These are phyloP conservation scores for Linepithema humile DNA, from an alignment of 1,140 invertebrate species.

Conservation along the genomic window DNA sequence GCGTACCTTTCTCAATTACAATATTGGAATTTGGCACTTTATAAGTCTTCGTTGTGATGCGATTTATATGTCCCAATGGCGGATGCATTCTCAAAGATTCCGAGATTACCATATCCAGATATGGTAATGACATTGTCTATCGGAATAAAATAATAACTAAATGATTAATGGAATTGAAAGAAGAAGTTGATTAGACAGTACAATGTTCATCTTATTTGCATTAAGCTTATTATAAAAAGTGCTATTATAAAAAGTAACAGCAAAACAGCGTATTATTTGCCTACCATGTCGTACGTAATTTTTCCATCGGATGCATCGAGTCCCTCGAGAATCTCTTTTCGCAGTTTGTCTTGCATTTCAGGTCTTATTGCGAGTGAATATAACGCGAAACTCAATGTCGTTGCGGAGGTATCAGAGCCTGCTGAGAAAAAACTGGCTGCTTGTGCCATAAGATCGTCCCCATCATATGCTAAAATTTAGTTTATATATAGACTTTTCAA, in stretches of 20 bases:
- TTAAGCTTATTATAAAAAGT: background rate
- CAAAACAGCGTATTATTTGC: too few relatives aligned
- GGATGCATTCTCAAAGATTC: slow-evolving; percentile 87
- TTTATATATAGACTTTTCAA: background rate
- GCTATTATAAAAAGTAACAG: background rate
- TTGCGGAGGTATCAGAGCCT: slow-evolving; percentile 87
- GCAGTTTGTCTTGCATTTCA: slow-evolving; percentile 84
- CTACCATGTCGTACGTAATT: slow-evolving; percentile 83
- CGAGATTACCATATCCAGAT: slow-evolving; percentile 71
- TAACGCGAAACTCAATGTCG: slow-evolving; percentile 84
- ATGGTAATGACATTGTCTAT: too few relatives aligned
- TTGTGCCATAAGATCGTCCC: slow-evolving; percentile 88
- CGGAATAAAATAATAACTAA: too few relatives aligned
- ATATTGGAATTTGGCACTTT: slow-evolving; percentile 84
- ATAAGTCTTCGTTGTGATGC: slow-evolving; percentile 75
- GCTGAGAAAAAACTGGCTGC: slow-evolving; percentile 88
- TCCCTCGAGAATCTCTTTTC: slow-evolving; percentile 84
- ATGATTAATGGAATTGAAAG: too few relatives aligned
- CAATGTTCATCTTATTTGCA: background rate
- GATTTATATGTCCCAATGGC: slow-evolving; percentile 84
- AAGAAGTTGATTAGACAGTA: background rate
- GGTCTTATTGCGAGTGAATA: slow-evolving; percentile 86
- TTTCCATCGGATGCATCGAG: slow-evolving; percentile 78
- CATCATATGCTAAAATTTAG: slow-evolving; percentile 82
- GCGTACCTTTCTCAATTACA: slow-evolving; percentile 84